Percentiles rank a stretch among this genome's conserved stretches.
phyloP scores from a whole-genome alignment of 2,888 invertebrate species.

The Pollenia amentaria region DNA sequence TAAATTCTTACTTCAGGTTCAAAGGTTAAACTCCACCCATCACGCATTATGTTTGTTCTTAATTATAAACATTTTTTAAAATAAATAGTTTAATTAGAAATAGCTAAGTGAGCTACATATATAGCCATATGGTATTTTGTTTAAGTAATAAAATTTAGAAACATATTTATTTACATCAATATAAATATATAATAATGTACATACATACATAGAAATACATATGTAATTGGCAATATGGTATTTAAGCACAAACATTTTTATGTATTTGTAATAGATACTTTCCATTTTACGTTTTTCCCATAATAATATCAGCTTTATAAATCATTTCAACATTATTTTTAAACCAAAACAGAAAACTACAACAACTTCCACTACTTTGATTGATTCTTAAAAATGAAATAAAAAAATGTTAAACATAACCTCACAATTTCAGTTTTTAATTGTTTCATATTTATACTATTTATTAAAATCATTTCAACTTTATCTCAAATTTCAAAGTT shows the following conservation, averaged over 20 bases:
- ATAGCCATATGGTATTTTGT: constrained; percentile 41
- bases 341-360: no score
- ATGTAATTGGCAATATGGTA: constrained; percentile 9
- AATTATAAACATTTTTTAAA: background rate
- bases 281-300: no score
- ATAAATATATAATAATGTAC: background rate
- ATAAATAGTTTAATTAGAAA: background rate
- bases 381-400: no score
- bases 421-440: no score
- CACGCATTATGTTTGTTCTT: background rate
- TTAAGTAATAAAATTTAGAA: constrained; percentile 2
- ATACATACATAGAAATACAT: background rate
- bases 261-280: background rate
- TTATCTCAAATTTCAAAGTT: no score
- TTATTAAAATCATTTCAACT: no score
- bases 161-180: background rate
- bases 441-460: no score
- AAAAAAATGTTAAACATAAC: no score
- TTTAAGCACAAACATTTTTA: background rate
- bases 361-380: no score
- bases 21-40: constrained; percentile 49
- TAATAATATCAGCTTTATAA: no score
- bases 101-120: background rate
- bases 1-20: constrained; percentile 29
- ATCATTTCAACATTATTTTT: no score